These are phyloP conservation scores for Lymantria dispar DNA, from an alignment of 2,888 invertebrate species.

Conservation along the genomic window DNA sequence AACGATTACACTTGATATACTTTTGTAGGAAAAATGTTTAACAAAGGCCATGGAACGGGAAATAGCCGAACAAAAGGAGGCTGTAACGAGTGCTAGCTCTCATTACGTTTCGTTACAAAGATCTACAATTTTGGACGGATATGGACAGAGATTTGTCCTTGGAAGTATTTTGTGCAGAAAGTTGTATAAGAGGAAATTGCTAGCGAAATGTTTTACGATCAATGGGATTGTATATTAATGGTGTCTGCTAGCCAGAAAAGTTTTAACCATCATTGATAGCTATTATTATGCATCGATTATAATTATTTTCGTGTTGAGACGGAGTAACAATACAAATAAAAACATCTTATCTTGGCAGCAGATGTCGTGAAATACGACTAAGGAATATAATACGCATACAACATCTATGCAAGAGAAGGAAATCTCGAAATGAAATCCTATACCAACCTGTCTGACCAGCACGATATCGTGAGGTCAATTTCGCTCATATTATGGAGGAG, in stretches of 20 bases:
- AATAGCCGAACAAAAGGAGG: constrained; percentile 35
- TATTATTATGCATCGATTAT: too few species aligned
- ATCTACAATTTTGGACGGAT: constrained; percentile 30
- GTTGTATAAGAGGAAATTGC: constrained; percentile 4
- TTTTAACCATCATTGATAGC: neutral
- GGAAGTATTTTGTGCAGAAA: constrained; percentile 2
- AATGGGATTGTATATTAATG: constrained; percentile 2
- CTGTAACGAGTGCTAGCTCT: constrained; percentile 33
- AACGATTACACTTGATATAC: constrained; percentile 22
- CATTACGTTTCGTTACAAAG: constrained; percentile 30
- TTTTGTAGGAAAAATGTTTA: constrained; percentile 17
- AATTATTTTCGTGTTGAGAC: too few species aligned
- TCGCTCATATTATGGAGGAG: too few species aligned
- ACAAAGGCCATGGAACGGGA: constrained; percentile 30
- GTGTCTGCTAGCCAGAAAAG: neutral
- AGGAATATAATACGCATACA: too few species aligned
- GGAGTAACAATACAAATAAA: too few species aligned
- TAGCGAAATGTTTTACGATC: constrained; percentile 1
- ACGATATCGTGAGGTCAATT: too few species aligned
- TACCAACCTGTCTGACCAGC: too few species aligned
- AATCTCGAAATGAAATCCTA: too few species aligned
- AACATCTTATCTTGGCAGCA: too few species aligned
- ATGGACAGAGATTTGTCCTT: constrained; percentile 8
- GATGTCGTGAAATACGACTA: too few species aligned
- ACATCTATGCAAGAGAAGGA: too few species aligned